phyloP scores from a whole-genome alignment of 2,888 invertebrate genomes.

The Eulithis testata region DNA sequence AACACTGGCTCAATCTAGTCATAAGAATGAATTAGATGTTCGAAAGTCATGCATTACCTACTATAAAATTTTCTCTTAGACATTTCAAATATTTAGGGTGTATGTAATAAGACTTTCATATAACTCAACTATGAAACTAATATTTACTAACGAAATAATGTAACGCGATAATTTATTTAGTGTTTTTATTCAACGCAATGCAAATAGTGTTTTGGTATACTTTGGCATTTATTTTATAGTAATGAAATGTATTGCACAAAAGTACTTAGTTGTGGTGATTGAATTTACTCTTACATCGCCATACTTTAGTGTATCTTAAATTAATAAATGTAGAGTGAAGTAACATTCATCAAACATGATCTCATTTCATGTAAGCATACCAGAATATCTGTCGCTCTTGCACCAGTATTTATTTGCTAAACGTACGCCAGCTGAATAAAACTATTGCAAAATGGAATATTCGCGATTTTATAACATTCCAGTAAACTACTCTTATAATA shows the following conservation, averaged over 20 bases:
- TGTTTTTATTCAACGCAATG: slow-evolving; percentile 61
- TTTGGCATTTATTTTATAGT: slow-evolving; percentile 73
- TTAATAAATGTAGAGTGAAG: slow-evolving; percentile 59
- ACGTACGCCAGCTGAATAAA: slow-evolving; percentile 55
- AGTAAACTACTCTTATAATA: slow-evolving; percentile 64
- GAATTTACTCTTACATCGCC: slow-evolving; percentile 56
- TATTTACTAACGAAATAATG: slow-evolving; percentile 61
- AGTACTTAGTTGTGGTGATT: slow-evolving; percentile 76
- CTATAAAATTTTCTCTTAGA: slow-evolving; percentile 66
- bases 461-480: slow-evolving; percentile 72
- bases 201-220: slow-evolving; percentile 65
- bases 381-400: slow-evolving; percentile 54
- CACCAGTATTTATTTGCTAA: slow-evolving; percentile 60
- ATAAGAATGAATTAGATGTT: slow-evolving; percentile 82
- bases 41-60: slow-evolving; percentile 67
- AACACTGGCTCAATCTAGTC: slow-evolving; percentile 84
- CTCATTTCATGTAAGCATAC: slow-evolving; percentile 74
- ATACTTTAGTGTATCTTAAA: slow-evolving; percentile 58
- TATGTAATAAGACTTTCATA: slow-evolving; percentile 61
- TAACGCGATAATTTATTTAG: slow-evolving; percentile 63
- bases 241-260: slow-evolving; percentile 76
- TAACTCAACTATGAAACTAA: slow-evolving; percentile 59
- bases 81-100: slow-evolving; percentile 70
- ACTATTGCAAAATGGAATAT: slow-evolving; percentile 61
- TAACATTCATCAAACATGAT: slow-evolving; percentile 73